A percentile compares a stretch with the other conserved stretches of the same genome.
These are phyloP conservation scores for Mixornis gularis DNA, from an alignment of 2,113 vertebrate genomes.

Conservation along the genomic window DNA sequence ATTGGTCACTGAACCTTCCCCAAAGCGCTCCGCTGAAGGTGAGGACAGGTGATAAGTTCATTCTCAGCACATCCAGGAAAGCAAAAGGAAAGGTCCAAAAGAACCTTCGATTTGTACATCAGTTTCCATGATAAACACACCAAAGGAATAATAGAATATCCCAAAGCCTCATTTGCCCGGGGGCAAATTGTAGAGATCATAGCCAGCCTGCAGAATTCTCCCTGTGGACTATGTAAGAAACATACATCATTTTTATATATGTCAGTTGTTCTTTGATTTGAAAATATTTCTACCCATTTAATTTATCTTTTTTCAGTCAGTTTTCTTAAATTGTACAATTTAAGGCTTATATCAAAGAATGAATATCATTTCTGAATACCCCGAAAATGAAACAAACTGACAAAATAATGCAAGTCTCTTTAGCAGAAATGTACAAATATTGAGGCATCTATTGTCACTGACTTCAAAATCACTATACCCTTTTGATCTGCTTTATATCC, in stretches of 20 bases:
- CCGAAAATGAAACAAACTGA: slow-evolving; percentile 72
- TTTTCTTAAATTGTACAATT: slow-evolving; percentile 78
- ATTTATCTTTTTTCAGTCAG: slow-evolving; percentile 77
- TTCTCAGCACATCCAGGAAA: slow-evolving; percentile 47
- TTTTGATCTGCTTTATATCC: slow-evolving; percentile 73
- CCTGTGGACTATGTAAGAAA: slow-evolving; percentile 78
- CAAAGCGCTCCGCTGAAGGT: slow-evolving; percentile 71
- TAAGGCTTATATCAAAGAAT: slow-evolving; percentile 71
- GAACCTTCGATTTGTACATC: slow-evolving; percentile 80
- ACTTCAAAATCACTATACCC: slow-evolving; percentile 68
- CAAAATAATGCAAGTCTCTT: slow-evolving; percentile 71
- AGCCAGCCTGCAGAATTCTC: slow-evolving; percentile 77
- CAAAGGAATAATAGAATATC: slow-evolving; percentile 80
- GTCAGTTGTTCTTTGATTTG: slow-evolving; percentile 80
- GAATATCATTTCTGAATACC: slow-evolving; percentile 66
- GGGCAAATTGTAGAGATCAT: slow-evolving; percentile 85
- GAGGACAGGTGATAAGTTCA: slow-evolving; percentile 76
- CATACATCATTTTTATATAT: slow-evolving; percentile 84
- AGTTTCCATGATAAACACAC: slow-evolving; percentile 84
- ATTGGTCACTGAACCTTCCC: slow-evolving; percentile 82
- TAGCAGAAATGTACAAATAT: slow-evolving; percentile 69
- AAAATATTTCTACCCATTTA: slow-evolving; percentile 81
- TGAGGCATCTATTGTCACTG: slow-evolving; percentile 64
- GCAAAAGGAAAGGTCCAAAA: slow-evolving; percentile 65
- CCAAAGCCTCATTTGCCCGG: slow-evolving; percentile 78